Evolutionary conservation across 2,113 vertebrate species (phyloP).

Genomic region (Odocoileus virginianus): DNA sequence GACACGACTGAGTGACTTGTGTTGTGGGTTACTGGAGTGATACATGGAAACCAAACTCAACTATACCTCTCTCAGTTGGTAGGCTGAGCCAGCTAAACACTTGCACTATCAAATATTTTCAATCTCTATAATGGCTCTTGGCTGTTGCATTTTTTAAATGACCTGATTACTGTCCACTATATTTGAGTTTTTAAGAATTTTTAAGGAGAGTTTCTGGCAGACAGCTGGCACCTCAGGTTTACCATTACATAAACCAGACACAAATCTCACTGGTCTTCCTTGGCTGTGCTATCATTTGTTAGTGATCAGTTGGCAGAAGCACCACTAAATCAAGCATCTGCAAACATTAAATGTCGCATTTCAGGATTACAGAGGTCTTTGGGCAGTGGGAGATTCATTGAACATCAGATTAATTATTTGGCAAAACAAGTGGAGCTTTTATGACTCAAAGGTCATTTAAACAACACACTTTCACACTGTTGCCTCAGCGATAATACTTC

Average conservation of each 20-base stretch:
- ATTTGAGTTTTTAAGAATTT: background rate
- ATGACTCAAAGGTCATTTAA: slow-evolving; percentile 54
- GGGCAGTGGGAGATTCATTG: slow-evolving; percentile 26
- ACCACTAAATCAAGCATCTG: slow-evolving; percentile 50
- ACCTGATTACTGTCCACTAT: slow-evolving; percentile 39
- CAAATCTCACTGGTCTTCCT: background rate
- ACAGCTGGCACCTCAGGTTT: slow-evolving; percentile 36
- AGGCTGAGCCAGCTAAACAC: background rate
- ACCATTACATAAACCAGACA: slow-evolving; percentile 38
- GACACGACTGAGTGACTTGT: background rate
- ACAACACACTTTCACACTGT: slow-evolving; percentile 43
- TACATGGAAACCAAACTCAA: background rate
- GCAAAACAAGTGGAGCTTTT: slow-evolving; percentile 32
- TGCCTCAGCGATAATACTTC: slow-evolving; percentile 25
- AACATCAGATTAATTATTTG: slow-evolving; percentile 60
- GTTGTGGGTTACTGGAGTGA: background rate
- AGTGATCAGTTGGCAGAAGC: background rate
- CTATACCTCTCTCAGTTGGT: background rate
- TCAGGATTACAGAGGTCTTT: slow-evolving; percentile 37
- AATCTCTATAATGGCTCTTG: background rate
- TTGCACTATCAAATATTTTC: background rate
- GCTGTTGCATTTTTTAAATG: slow-evolving; percentile 15
- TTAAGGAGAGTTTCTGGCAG: slow-evolving; percentile 46
- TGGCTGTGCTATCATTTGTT: slow-evolving; percentile 48
- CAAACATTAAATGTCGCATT: slow-evolving; percentile 41